Evolutionary conservation across 1,140 invertebrate genomes (phyloP).

Genomic region (Rhagoletis pomonella): DNA sequence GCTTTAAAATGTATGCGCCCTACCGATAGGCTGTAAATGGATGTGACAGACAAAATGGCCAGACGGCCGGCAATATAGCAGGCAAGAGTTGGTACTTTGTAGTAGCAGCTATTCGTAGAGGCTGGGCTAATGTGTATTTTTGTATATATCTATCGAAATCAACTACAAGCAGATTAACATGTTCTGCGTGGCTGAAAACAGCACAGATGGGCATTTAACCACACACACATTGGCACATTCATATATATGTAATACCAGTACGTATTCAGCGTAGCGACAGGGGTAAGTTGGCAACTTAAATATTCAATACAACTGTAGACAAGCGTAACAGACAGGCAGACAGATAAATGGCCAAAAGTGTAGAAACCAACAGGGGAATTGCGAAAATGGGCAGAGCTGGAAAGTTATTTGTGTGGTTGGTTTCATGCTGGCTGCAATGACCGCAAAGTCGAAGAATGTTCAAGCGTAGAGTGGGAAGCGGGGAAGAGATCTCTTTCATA

Average conservation of each 20-base stretch:
- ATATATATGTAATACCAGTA: not conserved
- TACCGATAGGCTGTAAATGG: not conserved
- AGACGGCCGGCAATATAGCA: not conserved
- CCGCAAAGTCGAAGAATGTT: too few relatives aligned
- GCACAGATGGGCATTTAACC: too few relatives aligned
- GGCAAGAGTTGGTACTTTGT: not conserved
- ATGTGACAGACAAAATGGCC: not conserved
- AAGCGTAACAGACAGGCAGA: conserved; percentile 41
- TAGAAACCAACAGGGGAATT: not conserved
- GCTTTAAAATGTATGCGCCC: not conserved
- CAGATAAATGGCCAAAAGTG: conserved; percentile 43
- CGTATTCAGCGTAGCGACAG: not conserved
- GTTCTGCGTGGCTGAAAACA: not conserved
- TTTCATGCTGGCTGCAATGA: not conserved
- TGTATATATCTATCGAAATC: not conserved
- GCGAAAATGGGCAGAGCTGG: not conserved
- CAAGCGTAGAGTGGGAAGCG: too few relatives aligned
- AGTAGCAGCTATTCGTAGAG: not conserved
- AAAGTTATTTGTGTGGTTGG: not conserved
- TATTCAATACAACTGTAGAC: conserved; percentile 43
- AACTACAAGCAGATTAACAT: conserved; percentile 13
- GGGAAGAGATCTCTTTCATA: not conserved
- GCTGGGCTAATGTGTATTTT: too few relatives aligned
- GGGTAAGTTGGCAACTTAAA: not conserved
- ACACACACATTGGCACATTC: not conserved